A percentile compares a stretch with the other conserved stretches of the same genome.
phyloP scores from a whole-genome alignment of 2,113 vertebrate genomes.

The Ramphastos sulfuratus region DNA sequence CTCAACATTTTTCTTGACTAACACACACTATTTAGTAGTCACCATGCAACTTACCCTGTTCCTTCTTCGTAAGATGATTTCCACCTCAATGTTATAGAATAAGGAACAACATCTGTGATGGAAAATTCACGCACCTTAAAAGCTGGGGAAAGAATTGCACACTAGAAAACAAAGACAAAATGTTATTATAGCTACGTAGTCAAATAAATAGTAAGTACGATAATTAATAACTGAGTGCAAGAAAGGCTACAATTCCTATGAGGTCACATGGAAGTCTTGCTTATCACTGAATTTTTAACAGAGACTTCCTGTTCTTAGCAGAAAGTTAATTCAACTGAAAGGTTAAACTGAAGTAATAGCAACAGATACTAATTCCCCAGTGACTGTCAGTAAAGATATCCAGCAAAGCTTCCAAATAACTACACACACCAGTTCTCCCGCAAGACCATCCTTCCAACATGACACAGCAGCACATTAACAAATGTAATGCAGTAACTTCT shows the following conservation, averaged over 20 bases:
- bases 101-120: slow-evolving; percentile 93
- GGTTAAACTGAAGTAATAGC: neutral
- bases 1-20: neutral
- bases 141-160: slow-evolving; percentile 95
- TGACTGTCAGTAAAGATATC: neutral
- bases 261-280: neutral
- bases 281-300: neutral
- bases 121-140: slow-evolving; percentile 97
- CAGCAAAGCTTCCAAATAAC: neutral
- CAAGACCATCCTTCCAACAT: neutral
- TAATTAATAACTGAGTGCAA: neutral
- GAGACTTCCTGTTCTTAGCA: neutral
- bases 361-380: neutral
- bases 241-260: neutral
- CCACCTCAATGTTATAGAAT: slow-evolving; percentile 92
- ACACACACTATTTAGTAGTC: neutral
- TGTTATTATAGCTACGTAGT: neutral
- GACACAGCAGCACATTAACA: neutral
- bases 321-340: neutral
- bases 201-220: neutral
- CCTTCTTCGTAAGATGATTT: slow-evolving; percentile 91
- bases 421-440: neutral
- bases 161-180: slow-evolving; percentile 76
- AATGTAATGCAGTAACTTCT: neutral
- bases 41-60: slow-evolving; percentile 79